Conservation (phyloP, 2,888 invertebrate species). For the Celastrina argiolus region DNA sequence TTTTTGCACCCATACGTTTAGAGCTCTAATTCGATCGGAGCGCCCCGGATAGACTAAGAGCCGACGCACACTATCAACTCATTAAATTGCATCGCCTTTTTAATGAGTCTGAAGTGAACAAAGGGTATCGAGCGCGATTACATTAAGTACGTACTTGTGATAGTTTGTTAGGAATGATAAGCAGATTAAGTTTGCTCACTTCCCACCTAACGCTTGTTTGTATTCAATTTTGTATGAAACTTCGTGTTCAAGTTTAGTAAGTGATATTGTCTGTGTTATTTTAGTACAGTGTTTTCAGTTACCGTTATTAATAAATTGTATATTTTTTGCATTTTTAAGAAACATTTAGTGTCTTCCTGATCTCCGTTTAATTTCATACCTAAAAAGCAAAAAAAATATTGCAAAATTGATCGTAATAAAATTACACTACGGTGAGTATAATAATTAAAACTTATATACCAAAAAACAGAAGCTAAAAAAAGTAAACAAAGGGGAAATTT, state of each 20-base stretch:
- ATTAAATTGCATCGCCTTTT: conserved; percentile 79
- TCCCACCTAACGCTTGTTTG: background rate
- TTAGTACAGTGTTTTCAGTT: background rate
- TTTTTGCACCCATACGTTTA: conserved; percentile 40
- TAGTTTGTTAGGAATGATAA: conserved; percentile 55
- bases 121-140: conserved; percentile 76
- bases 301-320: background rate
- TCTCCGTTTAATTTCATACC: too few relatives aligned
- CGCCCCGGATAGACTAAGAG: conserved; percentile 66
- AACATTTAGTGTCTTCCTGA: background rate
- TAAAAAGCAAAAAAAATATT: too few relatives aligned
- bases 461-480: background rate
- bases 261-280: background rate
- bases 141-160: conserved; percentile 73
- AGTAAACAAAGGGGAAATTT: background rate
- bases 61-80: conserved; percentile 78
- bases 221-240: conserved; percentile 15
- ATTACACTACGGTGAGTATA: too few relatives aligned
- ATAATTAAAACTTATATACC: background rate
- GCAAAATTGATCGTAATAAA: too few relatives aligned
- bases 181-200: conserved; percentile 30
- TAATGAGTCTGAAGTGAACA: conserved; percentile 79
- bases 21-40: conserved; percentile 41
- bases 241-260: background rate
- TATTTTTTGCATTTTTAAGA: background rate